Percentiles rank a stretch among this genome's conserved stretches.
Conservation (phyloP, 1,140 invertebrate species). For the Campoletis sonorensis region DNA sequence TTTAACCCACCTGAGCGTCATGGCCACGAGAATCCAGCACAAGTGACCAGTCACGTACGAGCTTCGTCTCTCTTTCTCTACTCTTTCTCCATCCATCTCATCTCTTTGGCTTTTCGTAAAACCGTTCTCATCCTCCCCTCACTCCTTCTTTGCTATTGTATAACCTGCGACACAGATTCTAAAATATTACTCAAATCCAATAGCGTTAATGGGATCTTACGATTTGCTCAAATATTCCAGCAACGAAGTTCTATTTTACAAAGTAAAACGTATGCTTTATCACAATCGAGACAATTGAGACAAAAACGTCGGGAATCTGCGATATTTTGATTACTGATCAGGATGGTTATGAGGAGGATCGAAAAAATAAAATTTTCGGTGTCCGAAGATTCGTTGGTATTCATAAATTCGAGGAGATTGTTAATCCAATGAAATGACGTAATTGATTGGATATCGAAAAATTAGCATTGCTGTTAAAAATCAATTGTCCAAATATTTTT, state of each 20-base stretch:
- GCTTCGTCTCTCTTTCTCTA: background rate
- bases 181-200: background rate
- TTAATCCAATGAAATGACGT: no score
- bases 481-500: no score
- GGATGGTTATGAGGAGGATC: no score
- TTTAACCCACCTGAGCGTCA: slow-evolving; percentile 6
- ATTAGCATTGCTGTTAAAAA: no score
- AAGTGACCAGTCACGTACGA: slow-evolving; percentile 37
- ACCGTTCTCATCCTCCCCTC: background rate
- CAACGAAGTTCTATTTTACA: background rate
- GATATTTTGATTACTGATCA: no score
- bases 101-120: background rate
- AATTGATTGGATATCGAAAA: no score
- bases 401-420: no score
- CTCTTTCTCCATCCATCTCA: background rate
- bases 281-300: background rate
- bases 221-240: background rate
- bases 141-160: background rate
- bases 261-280: background rate
- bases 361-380: no score
- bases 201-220: background rate
- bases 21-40: slow-evolving; percentile 38
- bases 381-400: no score
- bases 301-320: no score
- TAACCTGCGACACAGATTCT: background rate